Evolutionary conservation across 2,113 vertebrate genomes (phyloP).

Genomic region (Cyphomyrus plagiostoma): DNA sequence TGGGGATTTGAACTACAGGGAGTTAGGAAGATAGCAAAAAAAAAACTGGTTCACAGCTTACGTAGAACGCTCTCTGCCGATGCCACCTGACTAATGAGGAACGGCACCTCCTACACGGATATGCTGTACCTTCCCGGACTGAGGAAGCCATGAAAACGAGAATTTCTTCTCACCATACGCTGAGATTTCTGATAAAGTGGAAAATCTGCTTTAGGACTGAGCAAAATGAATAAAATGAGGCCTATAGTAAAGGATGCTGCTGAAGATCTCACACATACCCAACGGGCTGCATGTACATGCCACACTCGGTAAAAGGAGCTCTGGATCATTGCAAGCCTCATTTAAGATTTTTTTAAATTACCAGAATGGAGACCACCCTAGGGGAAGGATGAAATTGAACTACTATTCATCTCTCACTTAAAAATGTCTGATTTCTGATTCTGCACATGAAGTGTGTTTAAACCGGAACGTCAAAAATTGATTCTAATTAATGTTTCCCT

Average conservation of each 20-base stretch:
- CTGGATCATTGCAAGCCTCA: conserved; percentile 12
- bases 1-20: conserved; percentile 5
- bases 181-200: background rate
- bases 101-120: background rate
- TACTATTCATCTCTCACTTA: conserved; percentile 2
- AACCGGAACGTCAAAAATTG: background rate
- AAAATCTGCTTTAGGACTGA: background rate
- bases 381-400: background rate
- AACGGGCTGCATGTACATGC: background rate
- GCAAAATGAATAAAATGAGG: background rate
- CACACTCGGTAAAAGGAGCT: background rate
- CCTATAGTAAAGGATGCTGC: background rate
- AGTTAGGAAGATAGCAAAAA: background rate
- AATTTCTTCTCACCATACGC: background rate
- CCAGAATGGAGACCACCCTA: conserved; percentile 6
- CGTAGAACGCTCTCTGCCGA: background rate
- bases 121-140: background rate
- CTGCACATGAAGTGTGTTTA: conserved; percentile 1
- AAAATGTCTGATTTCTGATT: conserved; percentile 16
- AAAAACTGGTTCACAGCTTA: background rate
- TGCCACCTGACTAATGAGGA: background rate
- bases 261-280: background rate
- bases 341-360: conserved; percentile 11
- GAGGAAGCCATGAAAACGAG: background rate
- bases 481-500: conserved; percentile 9